Evolutionary conservation across 2,797 vertebrate genomes (phyloP), one percentile per base, ranked within the genome.

Genomic region (Urosaurus nigricauda): DNA sequence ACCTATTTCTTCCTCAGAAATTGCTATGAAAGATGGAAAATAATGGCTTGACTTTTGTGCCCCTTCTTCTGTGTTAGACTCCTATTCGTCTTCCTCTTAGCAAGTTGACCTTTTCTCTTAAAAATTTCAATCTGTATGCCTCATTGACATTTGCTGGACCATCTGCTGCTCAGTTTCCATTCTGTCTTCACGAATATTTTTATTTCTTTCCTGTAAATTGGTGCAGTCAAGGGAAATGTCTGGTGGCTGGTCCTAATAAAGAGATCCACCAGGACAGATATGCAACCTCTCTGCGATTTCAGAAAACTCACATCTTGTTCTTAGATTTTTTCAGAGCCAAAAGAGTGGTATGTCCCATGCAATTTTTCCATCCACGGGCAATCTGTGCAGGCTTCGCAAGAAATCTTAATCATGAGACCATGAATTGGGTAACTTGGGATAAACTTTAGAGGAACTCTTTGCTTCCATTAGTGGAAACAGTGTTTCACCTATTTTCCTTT

Each of bases 81-180:
- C 73, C 87, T 84, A 73, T 89, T 85, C 83, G 35, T 89, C 63
- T 89, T 79, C 84, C 47, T 89, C 43, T 81, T 86, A 26, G 71
- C 29, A 43, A 83, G 89, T 47, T 87, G 85, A 87, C 85, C 89
- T 90, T 90, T 87, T 87, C 85, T 90, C 88, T 89, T 86, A 75
- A 83, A 82, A 86, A 82, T 82, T 89, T 70, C 88, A 81, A 89
- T 89, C 88, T 89, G 88, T 82, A 82, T 77, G 79, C 79, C 84
- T 89, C 71, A 68, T 89, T 89, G 88, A 89, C 84, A 89, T 89
- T 89, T 89, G 84, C 79, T 68, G 58, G 71, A 70, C 84, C 84
- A 89, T 89, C 88, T 89, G 88, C 70, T 79, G 56, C 84, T 82
- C 71, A 24, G 84, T 43, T 43, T 65, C 79, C 79, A 77, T 82